phyloP scores from a whole-genome alignment of 2,797 vertebrate genomes.

The Nasua narica region DNA sequence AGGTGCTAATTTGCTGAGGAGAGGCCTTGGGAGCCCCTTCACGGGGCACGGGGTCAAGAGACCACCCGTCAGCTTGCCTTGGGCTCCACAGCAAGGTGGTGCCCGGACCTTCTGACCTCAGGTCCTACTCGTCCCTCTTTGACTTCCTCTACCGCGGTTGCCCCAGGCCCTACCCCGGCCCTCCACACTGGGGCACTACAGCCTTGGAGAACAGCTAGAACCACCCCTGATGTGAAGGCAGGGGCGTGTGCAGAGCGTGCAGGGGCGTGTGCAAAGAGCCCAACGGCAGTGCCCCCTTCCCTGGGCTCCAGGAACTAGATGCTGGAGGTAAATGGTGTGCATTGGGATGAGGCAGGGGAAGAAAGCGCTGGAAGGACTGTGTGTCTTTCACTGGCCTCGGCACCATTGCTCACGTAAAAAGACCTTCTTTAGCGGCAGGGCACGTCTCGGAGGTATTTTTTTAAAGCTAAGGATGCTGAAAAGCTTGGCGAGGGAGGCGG shows the following conservation, averaged over 20 bases:
- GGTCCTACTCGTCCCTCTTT: neutral
- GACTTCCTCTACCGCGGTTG: neutral
- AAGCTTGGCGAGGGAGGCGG: neutral
- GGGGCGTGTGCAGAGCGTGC: neutral
- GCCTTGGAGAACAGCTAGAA: neutral
- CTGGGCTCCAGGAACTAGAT: neutral
- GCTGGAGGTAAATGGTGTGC: neutral
- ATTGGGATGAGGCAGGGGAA: neutral
- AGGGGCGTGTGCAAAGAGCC: neutral
- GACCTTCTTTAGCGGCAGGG: neutral
- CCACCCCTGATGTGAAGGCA: neutral
- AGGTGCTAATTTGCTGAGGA: neutral
- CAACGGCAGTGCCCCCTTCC: neutral
- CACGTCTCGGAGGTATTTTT: neutral
- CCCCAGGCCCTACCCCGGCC: neutral
- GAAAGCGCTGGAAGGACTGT: neutral
- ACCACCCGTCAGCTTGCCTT: rapidly evolving
- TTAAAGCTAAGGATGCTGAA: neutral
- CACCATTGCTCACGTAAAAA: neutral
- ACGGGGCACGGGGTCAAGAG: neutral
- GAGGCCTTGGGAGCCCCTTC: neutral
- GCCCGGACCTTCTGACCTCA: neutral
- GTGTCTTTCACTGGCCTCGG: neutral
- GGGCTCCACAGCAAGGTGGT: neutral
- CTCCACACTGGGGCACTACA: neutral